Evolutionary conservation across 1,140 invertebrate species (phyloP).

Genomic region (Alviniconcha marisindica): DNA sequence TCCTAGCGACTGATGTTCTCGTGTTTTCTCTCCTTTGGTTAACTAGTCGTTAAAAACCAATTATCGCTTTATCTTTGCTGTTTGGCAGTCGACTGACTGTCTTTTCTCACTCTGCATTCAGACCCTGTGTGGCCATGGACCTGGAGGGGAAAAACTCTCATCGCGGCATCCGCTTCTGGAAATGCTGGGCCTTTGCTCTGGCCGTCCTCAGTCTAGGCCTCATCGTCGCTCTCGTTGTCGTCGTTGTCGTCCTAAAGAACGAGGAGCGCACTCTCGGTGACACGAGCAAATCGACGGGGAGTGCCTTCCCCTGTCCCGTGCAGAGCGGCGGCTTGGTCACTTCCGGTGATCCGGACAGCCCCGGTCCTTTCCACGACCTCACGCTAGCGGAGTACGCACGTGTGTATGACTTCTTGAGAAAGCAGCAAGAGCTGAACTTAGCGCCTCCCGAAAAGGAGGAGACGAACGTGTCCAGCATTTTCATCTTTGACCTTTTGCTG

Average conservation of each 20-base stretch:
- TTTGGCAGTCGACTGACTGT: too few species aligned
- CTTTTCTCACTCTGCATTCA: too few species aligned
- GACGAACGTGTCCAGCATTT: constrained; percentile 57
- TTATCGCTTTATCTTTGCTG: too few species aligned
- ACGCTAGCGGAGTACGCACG: constrained; percentile 47
- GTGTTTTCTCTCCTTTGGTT: too few species aligned
- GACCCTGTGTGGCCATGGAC: too few species aligned
- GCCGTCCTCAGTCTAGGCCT: background rate
- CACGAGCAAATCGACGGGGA: background rate
- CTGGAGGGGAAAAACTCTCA: background rate
- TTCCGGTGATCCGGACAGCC: constrained; percentile 39
- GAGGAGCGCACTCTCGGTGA: background rate
- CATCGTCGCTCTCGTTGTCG: background rate
- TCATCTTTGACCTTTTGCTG: constrained; percentile 53
- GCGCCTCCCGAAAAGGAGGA: constrained; percentile 31
- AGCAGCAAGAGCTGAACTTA: constrained; percentile 50
- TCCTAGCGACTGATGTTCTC: too few species aligned
- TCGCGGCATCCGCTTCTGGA: background rate
- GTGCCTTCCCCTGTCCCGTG: background rate
- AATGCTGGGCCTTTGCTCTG: background rate
- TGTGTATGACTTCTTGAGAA: constrained; percentile 32
- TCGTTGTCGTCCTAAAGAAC: background rate
- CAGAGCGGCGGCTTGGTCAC: background rate
- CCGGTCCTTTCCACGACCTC: constrained; percentile 52
- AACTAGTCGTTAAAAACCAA: too few species aligned